Base-by-base conservation (phyloP, 2,888 invertebrate species). In the Pegoplata infirma region DNA sequence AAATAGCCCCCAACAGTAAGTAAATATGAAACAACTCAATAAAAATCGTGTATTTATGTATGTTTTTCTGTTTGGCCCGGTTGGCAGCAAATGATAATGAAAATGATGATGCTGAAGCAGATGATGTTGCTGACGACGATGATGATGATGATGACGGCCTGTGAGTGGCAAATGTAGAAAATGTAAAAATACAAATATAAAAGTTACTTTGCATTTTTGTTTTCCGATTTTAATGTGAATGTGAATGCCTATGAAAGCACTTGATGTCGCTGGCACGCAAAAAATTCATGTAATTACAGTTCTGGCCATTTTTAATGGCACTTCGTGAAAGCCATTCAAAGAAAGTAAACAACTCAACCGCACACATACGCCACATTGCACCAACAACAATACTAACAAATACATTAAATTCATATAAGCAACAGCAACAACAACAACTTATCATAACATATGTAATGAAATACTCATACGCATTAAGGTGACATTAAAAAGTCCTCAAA, bases 11-110 rank as follows among this genome's bases (percentile, higher is more conserved):
- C 21, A 78, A 74, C 78, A 78, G 68, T 78, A 69, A 69, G 69
- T 74, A 78, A 78, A 78, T 74, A 74, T 73, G 69, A 73, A 25
- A 78, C 78, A 78, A 74, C 78, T 78, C 69, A 78, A 78, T 78
- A 74, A 78, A 74, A 74, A 58, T 74, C 53, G 58, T 68, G 44
- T 53, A 55, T 74, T 59, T 73, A 73, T 64, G 69, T 76, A 19
- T n/a, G n/a, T 10, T 12, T 40, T 14, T 25, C n/a, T 56, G 56
- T 36, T 12, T 51, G 51, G 40, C 40, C 23, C 6, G 58, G 12
- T 16, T 36, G 44, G 3, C 14, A 58, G 44, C 36, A 17, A 17
- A n/a, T 40, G 21, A 1, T 5, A 36, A 17, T 51, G 51, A 5
- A 21, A 2, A 16, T 17, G 28, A 12, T 47, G n/a, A 6, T 23